Evolutionary conservation across 2,113 vertebrate genomes (phyloP).

Genomic region (Platichthys stellatus): DNA sequence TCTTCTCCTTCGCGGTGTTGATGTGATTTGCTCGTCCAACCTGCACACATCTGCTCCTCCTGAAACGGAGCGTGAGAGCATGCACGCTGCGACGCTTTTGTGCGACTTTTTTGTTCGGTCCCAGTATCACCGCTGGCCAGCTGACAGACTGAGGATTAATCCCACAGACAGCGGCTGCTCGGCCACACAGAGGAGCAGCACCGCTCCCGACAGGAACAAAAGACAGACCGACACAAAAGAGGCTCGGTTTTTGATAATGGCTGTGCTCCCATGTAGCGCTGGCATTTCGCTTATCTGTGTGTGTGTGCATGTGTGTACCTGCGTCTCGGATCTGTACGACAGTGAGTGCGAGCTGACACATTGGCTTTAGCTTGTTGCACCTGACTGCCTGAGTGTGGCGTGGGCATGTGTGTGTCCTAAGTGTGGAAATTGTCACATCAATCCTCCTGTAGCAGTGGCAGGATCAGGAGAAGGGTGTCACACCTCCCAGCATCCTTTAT

Average conservation of each 20-base stretch:
- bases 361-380: constrained; percentile 29
- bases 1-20: constrained; percentile 15
- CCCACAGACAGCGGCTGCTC: constrained; percentile 30
- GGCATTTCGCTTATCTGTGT: constrained; percentile 47
- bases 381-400: constrained; percentile 5
- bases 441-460: constrained; percentile 53
- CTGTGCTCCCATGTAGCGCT: constrained; percentile 4
- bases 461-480: constrained; percentile 45
- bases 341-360: constrained; percentile 19
- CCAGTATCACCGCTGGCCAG: constrained; percentile 61
- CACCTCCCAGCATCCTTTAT: constrained; percentile 61
- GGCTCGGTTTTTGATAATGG: constrained; percentile 37
- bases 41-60: constrained; percentile 25
- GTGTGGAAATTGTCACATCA: constrained; percentile 60
- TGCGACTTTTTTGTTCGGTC: constrained; percentile 57
- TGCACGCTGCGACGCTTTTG: constrained; percentile 18
- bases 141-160: constrained; percentile 56
- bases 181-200: constrained; percentile 29
- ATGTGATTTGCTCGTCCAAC: constrained; percentile 10
- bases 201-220: constrained; percentile 45
- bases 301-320: constrained; percentile 6
- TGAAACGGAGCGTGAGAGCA: constrained; percentile 32
- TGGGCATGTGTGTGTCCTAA: constrained; percentile 7
- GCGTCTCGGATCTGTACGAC: constrained; percentile 3
- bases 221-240: constrained; percentile 40